phyloP scores from a whole-genome alignment of 2,113 vertebrate genomes.

The Murina feae region DNA sequence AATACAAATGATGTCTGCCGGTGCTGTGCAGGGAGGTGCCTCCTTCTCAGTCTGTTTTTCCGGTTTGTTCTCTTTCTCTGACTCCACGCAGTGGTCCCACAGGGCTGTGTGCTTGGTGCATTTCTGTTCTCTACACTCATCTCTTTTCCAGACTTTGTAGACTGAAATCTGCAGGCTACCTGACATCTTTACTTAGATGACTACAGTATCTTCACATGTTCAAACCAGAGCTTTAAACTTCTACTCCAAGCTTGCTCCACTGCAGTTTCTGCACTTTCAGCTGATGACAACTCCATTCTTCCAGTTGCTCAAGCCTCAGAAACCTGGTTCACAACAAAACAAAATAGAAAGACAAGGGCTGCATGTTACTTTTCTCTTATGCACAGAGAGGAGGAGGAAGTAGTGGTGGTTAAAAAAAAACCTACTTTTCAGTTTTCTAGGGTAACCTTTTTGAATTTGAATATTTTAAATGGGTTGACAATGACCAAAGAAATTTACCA shows the following conservation, averaged over 20 bases:
- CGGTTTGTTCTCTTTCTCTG: not conserved
- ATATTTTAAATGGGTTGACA: not conserved
- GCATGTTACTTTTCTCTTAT: not conserved
- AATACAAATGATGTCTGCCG: rapidly evolving
- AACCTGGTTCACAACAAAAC: not conserved
- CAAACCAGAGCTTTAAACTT: not conserved
- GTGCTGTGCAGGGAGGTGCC: not conserved
- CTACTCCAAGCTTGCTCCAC: not conserved
- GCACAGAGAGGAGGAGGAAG: not conserved
- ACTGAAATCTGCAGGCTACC: not conserved
- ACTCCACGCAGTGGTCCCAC: not conserved
- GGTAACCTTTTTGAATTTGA: not conserved
- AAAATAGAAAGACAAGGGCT: not conserved
- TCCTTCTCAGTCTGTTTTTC: not conserved
- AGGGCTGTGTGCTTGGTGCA: not conserved
- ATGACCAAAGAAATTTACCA: not conserved
- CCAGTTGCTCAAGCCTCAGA: not conserved
- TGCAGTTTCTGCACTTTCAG: not conserved
- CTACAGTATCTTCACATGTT: not conserved
- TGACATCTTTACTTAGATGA: not conserved
- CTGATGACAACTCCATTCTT: not conserved
- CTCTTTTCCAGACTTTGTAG: not conserved
- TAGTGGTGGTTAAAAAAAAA: not conserved
- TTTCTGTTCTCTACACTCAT: not conserved
- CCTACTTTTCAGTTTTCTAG: not conserved